Evolutionary conservation across 2,797 vertebrate species (phyloP), one percentile per base, ranked within the genome.

Genomic region (Gallinago solitaria): DNA sequence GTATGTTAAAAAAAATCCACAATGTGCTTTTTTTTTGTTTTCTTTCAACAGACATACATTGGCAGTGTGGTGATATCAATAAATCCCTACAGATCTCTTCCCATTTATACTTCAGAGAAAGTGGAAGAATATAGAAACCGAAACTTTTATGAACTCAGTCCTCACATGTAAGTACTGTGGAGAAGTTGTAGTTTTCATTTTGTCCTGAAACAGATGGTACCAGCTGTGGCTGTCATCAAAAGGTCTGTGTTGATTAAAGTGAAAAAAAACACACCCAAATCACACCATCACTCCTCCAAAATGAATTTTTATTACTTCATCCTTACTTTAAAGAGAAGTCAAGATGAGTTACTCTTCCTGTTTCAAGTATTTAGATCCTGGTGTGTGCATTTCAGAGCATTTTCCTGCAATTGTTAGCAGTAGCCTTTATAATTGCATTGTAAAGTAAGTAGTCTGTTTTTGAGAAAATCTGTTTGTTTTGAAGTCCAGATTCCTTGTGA

Each of bases 71-170:
- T 99, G 90, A 99, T 99, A 98, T 99, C 99, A 35, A 98, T 99
- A 97, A 99, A 99, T 96, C 99, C 99, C 24, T 99, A 99, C 98
- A 98, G 98, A 93, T 90, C 98, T 43, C 98, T 99, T 79, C 98
- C 99, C 89, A 99, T 99, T 98, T 99, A 98, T 98, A 99, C 98
- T 27, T 98, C 99, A 30, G 99, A 99, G 70, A 99, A 99, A 97
- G 99, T 99, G 95, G 99, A 99, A 97, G 99, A 99, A 95, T 99
- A 99, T 97, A 99, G 99, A 96, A 99, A 99, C 97, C 98, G 99
- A 95, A 99, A 99, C 98, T 99, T 99, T 93, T 99, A 99, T 88
- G 99, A 99, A 94, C 99, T 99, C 93, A 99, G 99, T 97, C 99
- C 99, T 96, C 99, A 99, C 98, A 99, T 99, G 99, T 99, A 97